Evolutionary conservation across 2,113 vertebrate species (phyloP).

Genomic region (Peromyscus maniculatus): DNA sequence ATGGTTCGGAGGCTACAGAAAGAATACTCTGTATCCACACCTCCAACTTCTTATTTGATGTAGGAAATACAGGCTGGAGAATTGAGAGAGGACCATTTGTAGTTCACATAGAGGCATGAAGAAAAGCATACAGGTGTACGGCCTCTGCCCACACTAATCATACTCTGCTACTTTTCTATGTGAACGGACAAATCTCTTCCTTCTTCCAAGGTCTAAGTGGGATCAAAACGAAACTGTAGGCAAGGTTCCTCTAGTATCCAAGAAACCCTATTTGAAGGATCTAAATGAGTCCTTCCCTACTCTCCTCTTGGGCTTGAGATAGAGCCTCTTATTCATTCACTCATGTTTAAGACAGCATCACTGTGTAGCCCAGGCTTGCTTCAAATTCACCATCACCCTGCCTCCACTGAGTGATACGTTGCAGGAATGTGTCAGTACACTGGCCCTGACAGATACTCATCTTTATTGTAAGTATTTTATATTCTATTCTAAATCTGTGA

Average conservation of each 20-base stretch:
- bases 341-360: neutral
- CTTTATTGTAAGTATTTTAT: neutral
- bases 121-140: neutral
- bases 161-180: neutral
- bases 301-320: neutral
- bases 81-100: neutral
- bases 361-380: neutral
- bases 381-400: neutral
- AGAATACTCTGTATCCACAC: neutral
- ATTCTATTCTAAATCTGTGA: neutral
- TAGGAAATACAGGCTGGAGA: constrained; percentile 2
- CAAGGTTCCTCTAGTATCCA: constrained; percentile 1
- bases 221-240: constrained; percentile 49
- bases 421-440: neutral
- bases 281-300: constrained; percentile 2
- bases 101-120: neutral
- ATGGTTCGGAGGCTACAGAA: neutral
- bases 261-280: constrained; percentile 47
- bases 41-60: neutral
- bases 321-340: neutral
- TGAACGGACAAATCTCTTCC: neutral
- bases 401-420: neutral
- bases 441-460: neutral
- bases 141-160: neutral
- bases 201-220: constrained; percentile 4